A percentile compares a stretch with the other conserved stretches of the same genome.
Conservation (phyloP, 2,888 invertebrate species). For the Ypsolopha sequella region DNA sequence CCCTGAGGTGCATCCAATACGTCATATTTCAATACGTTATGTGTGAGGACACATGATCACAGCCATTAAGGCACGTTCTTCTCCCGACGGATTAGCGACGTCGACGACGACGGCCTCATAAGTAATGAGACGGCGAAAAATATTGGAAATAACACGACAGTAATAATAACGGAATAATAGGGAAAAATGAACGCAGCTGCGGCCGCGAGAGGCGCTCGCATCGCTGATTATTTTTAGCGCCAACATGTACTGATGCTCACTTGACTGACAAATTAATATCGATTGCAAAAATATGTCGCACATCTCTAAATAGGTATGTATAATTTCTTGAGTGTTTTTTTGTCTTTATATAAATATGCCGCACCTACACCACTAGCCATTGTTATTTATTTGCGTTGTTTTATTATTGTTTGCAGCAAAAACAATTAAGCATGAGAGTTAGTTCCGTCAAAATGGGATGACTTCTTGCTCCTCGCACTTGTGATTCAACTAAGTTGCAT, state of each 20-base stretch:
- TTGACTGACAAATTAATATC: constrained; percentile 4
- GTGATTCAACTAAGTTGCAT: no score
- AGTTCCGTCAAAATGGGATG: no score
- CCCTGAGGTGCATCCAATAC: constrained; percentile 56
- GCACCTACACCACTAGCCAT: no score
- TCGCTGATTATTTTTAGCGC: background rate
- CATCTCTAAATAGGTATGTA: background rate
- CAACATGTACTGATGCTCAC: background rate
- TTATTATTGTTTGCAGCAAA: no score
- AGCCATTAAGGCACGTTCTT: constrained; percentile 48
- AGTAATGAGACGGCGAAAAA: constrained; percentile 65
- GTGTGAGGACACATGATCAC: constrained; percentile 63
- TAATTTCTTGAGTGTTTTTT: no score
- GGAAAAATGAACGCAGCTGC: constrained; percentile 36
- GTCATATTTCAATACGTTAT: constrained; percentile 64
- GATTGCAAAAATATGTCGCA: background rate
- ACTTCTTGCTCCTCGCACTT: no score
- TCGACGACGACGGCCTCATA: constrained; percentile 24
- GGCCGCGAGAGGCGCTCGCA: constrained; percentile 7
- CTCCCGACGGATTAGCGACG: constrained; percentile 64
- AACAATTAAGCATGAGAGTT: no score
- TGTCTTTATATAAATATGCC: no score
- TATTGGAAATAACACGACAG: constrained; percentile 60
- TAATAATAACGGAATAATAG: constrained; percentile 55
- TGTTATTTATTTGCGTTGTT: no score